Evolutionary conservation across 2,113 vertebrate genomes (phyloP).

Genomic region (Balaeniceps rex): DNA sequence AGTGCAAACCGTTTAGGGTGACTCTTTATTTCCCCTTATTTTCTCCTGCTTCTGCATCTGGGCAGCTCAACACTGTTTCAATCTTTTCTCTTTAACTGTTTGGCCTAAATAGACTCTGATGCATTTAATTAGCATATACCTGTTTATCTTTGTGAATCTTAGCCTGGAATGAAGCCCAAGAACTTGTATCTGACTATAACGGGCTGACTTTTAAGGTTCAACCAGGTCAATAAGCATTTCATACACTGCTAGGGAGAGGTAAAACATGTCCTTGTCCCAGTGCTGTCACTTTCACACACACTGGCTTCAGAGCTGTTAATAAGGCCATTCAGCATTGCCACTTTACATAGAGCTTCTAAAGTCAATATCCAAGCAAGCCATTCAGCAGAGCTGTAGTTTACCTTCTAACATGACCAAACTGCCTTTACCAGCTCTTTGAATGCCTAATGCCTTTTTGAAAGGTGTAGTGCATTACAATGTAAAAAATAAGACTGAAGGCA

Average conservation of each 20-base stretch:
- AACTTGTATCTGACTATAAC: slow-evolving; percentile 14
- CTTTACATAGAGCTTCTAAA: background rate
- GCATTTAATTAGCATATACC: background rate
- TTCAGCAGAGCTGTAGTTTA: slow-evolving; percentile 1
- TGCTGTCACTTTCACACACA: background rate
- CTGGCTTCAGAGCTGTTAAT: background rate
- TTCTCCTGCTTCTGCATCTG: background rate
- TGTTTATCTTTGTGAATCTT: slow-evolving; percentile 9
- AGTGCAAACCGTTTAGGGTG: background rate
- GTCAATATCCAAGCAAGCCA: background rate
- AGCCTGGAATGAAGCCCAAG: background rate
- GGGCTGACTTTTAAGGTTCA: slow-evolving; percentile 7
- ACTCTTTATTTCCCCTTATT: background rate
- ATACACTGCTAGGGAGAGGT: background rate
- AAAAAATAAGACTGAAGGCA: slow-evolving; percentile 37
- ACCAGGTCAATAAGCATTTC: slow-evolving; percentile 5
- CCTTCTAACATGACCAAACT: background rate
- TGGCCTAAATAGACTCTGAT: background rate
- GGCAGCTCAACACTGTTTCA: background rate
- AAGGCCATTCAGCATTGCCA: background rate
- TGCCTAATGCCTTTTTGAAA: background rate
- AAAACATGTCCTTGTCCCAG: slow-evolving; percentile 10
- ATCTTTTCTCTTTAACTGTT: slow-evolving; percentile 10
- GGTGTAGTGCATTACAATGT: background rate
- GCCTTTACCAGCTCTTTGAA: slow-evolving; percentile 6